Evolutionary conservation across 2,797 vertebrate species (phyloP).

Genomic region (Sebastes cheni): DNA sequence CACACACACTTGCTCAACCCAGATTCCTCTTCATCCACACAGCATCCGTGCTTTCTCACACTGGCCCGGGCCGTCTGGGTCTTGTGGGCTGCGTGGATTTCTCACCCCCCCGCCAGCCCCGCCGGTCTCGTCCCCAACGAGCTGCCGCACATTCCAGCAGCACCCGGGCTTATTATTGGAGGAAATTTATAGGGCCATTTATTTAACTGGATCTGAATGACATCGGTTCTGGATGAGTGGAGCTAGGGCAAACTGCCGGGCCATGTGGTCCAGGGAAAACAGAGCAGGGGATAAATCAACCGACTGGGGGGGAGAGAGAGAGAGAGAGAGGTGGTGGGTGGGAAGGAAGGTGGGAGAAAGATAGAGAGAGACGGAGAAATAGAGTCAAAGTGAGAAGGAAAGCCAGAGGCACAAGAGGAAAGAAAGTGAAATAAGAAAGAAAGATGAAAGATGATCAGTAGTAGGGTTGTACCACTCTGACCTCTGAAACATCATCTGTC

Average conservation of each 20-base stretch:
- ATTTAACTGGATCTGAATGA: slow-evolving; percentile 93
- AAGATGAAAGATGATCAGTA: neutral
- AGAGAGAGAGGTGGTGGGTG: slow-evolving; percentile 9
- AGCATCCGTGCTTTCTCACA: slow-evolving; percentile 69
- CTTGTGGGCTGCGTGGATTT: slow-evolving; percentile 55
- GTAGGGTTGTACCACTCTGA: neutral
- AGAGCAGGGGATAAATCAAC: slow-evolving; percentile 92
- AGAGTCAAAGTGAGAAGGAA: slow-evolving; percentile 7
- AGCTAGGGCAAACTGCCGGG: slow-evolving; percentile 87
- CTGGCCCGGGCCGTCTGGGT: slow-evolving; percentile 80
- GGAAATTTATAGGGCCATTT: slow-evolving; percentile 95
- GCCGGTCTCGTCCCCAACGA: slow-evolving; percentile 47
- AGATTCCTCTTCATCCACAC: slow-evolving; percentile 29
- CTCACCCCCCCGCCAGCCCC: neutral
- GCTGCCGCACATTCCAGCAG: slow-evolving; percentile 85
- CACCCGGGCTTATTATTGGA: slow-evolving; percentile 89
- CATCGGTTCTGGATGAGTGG: slow-evolving; percentile 91
- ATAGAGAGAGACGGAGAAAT: slow-evolving; percentile 32
- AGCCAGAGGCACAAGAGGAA: neutral
- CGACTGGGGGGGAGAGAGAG: slow-evolving; percentile 2
- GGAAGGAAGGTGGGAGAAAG: slow-evolving; percentile 31
- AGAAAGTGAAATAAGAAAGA: neutral
- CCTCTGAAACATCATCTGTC: neutral
- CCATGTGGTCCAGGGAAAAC: slow-evolving; percentile 92
- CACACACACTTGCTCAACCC: slow-evolving; percentile 25